These are phyloP conservation scores for Xiphophorus birchmanni DNA, from an alignment of 2,797 vertebrate genomes.

Conservation along the genomic window DNA sequence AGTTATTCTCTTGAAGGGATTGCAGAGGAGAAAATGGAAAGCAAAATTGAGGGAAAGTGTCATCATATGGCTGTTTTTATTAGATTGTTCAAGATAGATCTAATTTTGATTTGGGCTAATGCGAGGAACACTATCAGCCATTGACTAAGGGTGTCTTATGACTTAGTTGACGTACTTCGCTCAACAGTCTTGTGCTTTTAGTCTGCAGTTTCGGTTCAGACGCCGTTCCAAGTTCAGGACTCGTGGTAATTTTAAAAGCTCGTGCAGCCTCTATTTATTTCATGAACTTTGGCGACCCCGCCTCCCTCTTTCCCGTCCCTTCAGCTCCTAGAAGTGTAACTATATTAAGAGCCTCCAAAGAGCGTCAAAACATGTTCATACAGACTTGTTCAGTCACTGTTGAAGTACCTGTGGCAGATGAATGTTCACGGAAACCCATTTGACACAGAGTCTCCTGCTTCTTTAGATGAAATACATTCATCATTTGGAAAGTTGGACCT, in stretches of 20 bases:
- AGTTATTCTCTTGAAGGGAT: constrained; percentile 50
- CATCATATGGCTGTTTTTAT: constrained; percentile 76
- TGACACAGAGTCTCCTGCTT: constrained; percentile 55
- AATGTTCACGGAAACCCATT: constrained; percentile 72
- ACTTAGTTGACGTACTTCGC: constrained; percentile 75
- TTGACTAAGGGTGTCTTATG: constrained; percentile 80
- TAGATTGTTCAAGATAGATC: constrained; percentile 78
- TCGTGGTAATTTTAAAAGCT: constrained; percentile 62
- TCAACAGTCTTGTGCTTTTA: constrained; percentile 81
- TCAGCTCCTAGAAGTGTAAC: constrained; percentile 57
- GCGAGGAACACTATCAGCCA: constrained; percentile 78
- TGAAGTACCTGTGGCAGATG: constrained; percentile 67
- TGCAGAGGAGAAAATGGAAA: constrained; percentile 43
- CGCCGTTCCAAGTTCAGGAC: constrained; percentile 43
- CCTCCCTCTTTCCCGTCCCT: constrained; percentile 36
- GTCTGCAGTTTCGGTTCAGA: constrained; percentile 67
- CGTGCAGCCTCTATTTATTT: constrained; percentile 52
- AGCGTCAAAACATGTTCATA: constrained; percentile 61
- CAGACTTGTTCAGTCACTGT: constrained; percentile 69
- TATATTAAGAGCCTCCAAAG: constrained; percentile 72
- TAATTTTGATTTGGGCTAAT: constrained; percentile 81
- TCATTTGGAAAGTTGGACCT: constrained; percentile 70
- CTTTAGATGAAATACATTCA: constrained; percentile 66
- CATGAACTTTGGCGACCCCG: constrained; percentile 61
- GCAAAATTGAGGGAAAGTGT: constrained; percentile 59